Evolutionary conservation across 2,113 vertebrate species (phyloP).

Genomic region (Hippolais icterina): DNA sequence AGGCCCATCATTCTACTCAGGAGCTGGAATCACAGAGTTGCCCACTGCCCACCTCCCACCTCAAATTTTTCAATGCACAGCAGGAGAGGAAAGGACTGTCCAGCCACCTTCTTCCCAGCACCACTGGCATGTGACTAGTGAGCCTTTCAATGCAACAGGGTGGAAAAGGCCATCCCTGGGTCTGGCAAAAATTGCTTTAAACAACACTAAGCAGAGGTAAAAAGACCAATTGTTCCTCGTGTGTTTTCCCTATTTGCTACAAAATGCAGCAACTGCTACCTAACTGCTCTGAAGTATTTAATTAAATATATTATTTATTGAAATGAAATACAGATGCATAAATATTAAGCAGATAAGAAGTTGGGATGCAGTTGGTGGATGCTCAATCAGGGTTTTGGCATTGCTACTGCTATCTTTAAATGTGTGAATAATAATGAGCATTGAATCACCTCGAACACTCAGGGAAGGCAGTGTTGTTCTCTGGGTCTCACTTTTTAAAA

Average conservation of each 20-base stretch:
- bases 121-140: no score
- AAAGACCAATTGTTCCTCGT: background rate
- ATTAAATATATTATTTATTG: background rate
- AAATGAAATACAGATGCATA: background rate
- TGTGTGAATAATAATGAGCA: background rate
- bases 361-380: background rate
- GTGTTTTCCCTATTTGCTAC: no score
- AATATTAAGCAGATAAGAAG: background rate
- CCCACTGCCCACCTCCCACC: background rate
- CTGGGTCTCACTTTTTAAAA: background rate
- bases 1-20: background rate
- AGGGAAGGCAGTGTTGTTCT: background rate
- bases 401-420: background rate
- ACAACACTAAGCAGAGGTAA: background rate
- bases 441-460: background rate
- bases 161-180: background rate
- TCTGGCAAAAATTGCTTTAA: background rate
- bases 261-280: background rate
- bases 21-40: background rate
- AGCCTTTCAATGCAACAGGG: background rate
- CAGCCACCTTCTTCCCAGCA: background rate
- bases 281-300: background rate
- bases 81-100: background rate
- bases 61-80: accelerated
- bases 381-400: background rate